Evolutionary conservation across 1,140 invertebrate species (phyloP).

Genomic region (Papilio xuthus): DNA sequence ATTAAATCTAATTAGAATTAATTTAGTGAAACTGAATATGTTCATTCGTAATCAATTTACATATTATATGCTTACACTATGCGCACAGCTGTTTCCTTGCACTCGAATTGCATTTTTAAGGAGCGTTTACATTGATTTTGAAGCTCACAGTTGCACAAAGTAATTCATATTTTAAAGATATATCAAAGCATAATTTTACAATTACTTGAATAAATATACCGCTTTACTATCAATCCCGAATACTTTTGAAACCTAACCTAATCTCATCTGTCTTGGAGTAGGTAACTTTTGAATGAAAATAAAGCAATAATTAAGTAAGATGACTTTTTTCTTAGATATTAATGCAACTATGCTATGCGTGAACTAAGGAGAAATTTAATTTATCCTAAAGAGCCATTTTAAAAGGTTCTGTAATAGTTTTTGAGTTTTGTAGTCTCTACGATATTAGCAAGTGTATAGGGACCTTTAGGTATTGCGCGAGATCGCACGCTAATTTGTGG

Average conservation of each 20-base stretch:
- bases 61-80: background rate
- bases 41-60: background rate
- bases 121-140: background rate
- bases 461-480: background rate
- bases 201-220: too few relatives aligned
- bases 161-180: too few relatives aligned
- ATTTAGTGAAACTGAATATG: conserved; percentile 11
- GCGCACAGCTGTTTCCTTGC: background rate
- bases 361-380: too few relatives aligned
- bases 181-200: background rate
- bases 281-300: too few relatives aligned
- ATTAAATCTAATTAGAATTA: conserved; percentile 2
- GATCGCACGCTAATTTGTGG: conserved; percentile 24
- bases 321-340: too few relatives aligned
- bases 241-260: too few relatives aligned
- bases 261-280: too few relatives aligned
- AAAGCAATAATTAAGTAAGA: too few relatives aligned
- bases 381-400: too few relatives aligned
- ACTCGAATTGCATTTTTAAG: conserved; percentile 5
- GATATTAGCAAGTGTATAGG: background rate
- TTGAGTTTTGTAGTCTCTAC: background rate
- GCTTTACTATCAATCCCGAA: too few relatives aligned
- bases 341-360: too few relatives aligned
- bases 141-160: background rate
- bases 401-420: too few relatives aligned